Percentiles rank a stretch among this genome's conserved stretches.
These are phyloP conservation scores for Trichonephila inaurata DNA, from an alignment of 1,140 invertebrate genomes.

Conservation along the genomic window DNA sequence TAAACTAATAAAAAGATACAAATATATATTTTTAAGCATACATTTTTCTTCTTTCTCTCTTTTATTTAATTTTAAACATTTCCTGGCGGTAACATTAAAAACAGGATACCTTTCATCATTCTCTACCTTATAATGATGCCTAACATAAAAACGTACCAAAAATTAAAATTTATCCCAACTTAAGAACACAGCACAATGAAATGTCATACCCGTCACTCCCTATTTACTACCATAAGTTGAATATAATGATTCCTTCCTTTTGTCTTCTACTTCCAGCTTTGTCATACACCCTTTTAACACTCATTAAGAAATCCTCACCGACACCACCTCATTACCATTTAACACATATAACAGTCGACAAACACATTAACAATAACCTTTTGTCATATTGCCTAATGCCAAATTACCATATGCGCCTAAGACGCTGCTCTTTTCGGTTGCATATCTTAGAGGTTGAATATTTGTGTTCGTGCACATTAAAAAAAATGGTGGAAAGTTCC, in stretches of 20 bases:
- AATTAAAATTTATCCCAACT: too few species aligned
- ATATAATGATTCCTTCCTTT: not conserved
- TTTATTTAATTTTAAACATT: too few species aligned
- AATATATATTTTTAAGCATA: too few species aligned
- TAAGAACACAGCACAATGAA: too few species aligned
- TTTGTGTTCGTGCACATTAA: not conserved
- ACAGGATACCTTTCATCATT: too few species aligned
- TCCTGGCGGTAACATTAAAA: too few species aligned
- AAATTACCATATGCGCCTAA: slow-evolving; percentile 15
- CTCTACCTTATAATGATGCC: too few species aligned
- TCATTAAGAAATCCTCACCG: not conserved
- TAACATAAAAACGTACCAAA: too few species aligned
- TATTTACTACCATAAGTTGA: not conserved
- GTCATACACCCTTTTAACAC: not conserved
- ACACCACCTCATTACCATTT: slow-evolving; percentile 12
- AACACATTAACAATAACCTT: slow-evolving; percentile 22
- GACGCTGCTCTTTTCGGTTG: not conserved
- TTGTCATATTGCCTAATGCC: slow-evolving; percentile 28
- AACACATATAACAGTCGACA: not conserved
- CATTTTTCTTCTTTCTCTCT: too few species aligned
- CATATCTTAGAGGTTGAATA: not conserved
- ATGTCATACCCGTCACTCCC: too few species aligned
- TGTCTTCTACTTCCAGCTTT: not conserved
- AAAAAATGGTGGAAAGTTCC: not conserved
- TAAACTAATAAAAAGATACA: too few species aligned